A percentile compares a stretch with the other conserved stretches of the same genome.
Conservation (phyloP, 2,113 vertebrate genomes). For the Colinus virginianus region DNA sequence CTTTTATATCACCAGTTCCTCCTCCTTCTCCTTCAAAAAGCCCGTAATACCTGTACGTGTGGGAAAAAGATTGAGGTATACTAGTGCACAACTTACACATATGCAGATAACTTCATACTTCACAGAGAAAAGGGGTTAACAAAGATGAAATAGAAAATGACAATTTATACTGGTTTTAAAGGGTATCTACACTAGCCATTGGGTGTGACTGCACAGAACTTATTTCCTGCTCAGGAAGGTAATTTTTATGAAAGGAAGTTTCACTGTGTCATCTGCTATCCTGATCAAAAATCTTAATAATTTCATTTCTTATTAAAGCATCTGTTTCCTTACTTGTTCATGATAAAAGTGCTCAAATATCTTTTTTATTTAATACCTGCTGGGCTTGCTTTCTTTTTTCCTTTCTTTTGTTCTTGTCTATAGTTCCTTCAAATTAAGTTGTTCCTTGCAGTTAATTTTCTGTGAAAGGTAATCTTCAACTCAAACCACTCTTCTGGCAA, state of each 20-base stretch:
- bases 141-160: neutral
- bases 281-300: slow-evolving; percentile 33
- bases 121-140: neutral
- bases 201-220: neutral
- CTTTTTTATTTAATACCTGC: slow-evolving; percentile 55
- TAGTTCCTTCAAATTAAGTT: slow-evolving; percentile 77
- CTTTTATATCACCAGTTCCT: neutral
- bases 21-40: neutral
- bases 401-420: neutral
- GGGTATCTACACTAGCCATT: accelerated
- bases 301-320: slow-evolving; percentile 30
- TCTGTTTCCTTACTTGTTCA: neutral
- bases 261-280: neutral
- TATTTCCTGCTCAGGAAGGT: neutral
- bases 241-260: neutral
- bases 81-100: neutral
- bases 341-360: slow-evolving; percentile 45
- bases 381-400: neutral
- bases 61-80: neutral
- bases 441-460: slow-evolving; percentile 77
- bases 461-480: slow-evolving; percentile 78
- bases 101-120: neutral
- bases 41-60: neutral
- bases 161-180: neutral
- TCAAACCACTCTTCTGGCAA: slow-evolving; percentile 75